A percentile compares a stretch with the other conserved stretches of the same genome.
Evolutionary conservation across 2,113 vertebrate genomes (phyloP).

Genomic region (Apteryx mantelli): DNA sequence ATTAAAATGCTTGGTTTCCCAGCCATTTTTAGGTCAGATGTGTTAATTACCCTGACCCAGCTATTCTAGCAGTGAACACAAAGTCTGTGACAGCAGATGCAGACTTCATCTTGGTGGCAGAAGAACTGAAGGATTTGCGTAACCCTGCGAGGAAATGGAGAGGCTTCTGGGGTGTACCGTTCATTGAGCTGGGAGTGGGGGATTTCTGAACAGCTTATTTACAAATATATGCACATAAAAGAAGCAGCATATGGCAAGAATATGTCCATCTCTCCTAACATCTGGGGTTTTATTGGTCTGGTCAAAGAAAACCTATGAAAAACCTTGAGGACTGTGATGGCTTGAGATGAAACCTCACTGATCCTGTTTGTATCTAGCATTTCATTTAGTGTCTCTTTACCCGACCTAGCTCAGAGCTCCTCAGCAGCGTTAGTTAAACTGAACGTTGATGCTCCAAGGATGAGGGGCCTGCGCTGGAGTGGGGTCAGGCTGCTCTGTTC

Average conservation of each 20-base stretch:
- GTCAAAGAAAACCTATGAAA: background rate
- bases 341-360: background rate
- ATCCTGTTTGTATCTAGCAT: background rate
- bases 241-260: background rate
- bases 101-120: rapidly evolving
- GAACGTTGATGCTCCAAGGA: background rate
- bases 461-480: rapidly evolving
- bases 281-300: background rate
- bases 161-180: background rate
- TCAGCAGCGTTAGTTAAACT: background rate
- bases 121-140: background rate
- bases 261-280: rapidly evolving
- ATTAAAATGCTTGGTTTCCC: background rate
- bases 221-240: background rate
- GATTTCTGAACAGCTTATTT: background rate
- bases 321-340: background rate
- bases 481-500: background rate
- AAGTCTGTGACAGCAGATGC: rapidly evolving
- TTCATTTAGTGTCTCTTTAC: background rate
- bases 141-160: background rate
- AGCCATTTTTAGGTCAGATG: background rate
- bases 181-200: background rate
- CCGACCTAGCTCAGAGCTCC: rapidly evolving
- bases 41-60: background rate
- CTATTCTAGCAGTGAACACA: rapidly evolving